phyloP scores from a whole-genome alignment of 1,140 invertebrate species.

The Brachionus plicatilis region DNA sequence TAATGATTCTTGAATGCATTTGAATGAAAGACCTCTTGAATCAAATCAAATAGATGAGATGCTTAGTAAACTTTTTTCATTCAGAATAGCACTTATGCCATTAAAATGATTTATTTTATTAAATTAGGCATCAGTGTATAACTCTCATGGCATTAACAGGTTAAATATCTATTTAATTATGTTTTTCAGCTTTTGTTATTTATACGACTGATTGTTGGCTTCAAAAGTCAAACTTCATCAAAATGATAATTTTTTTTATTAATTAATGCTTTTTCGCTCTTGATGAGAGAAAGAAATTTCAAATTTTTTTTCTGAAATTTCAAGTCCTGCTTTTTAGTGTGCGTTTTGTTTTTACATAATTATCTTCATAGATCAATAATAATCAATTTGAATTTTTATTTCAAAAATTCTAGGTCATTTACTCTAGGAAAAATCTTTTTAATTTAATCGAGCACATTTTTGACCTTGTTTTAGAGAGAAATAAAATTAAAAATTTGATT shows the following conservation, averaged over 20 bases:
- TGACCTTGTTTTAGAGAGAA: neutral
- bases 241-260: neutral
- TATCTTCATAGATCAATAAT: neutral
- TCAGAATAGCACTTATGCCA: neutral
- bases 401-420: neutral
- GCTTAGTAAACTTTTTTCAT: neutral
- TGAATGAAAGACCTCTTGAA: neutral
- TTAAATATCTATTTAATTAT: neutral
- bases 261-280: neutral
- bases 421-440: neutral
- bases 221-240: neutral
- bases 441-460: neutral
- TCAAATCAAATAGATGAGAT: neutral
- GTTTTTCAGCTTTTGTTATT: neutral
- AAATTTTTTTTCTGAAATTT: neutral
- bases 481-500: too few relatives aligned
- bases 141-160: neutral
- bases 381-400: neutral
- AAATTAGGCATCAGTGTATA: neutral
- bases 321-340: neutral
- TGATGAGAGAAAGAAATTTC: neutral
- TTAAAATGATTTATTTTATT: neutral
- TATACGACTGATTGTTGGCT: neutral
- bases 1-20: neutral
- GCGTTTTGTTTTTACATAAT: neutral